These are phyloP conservation scores for Toxotes jaculatrix DNA, from an alignment of 2,113 vertebrate species.

Conservation along the genomic window DNA sequence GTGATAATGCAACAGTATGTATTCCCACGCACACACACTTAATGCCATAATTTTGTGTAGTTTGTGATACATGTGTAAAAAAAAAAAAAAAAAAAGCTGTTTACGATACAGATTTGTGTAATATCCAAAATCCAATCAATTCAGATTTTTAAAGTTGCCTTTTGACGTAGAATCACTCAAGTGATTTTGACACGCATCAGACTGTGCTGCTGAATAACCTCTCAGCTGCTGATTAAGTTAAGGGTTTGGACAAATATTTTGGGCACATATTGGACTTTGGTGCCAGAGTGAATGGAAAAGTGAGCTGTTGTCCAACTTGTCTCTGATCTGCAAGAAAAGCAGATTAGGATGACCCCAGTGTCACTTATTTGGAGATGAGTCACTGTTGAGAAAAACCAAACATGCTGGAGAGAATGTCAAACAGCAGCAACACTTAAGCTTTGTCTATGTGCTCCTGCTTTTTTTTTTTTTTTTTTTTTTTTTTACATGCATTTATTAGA, in stretches of 20 bases:
- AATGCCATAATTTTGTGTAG: slow-evolving; percentile 14
- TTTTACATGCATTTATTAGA: not conserved
- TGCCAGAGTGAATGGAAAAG: slow-evolving; percentile 59
- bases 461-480: not conserved
- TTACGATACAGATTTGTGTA: not conserved
- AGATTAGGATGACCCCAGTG: slow-evolving; percentile 81
- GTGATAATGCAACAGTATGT: slow-evolving; percentile 68
- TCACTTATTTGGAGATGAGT: slow-evolving; percentile 83
- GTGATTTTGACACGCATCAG: slow-evolving; percentile 36
- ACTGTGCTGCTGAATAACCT: slow-evolving; percentile 64
- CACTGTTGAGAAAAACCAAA: slow-evolving; percentile 79
- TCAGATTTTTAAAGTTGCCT: not conserved
- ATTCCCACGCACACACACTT: slow-evolving; percentile 56
- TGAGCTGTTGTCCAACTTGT: slow-evolving; percentile 71
- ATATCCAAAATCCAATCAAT: not conserved
- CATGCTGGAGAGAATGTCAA: slow-evolving; percentile 81
- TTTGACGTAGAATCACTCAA: not conserved
- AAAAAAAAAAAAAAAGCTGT: not conserved
- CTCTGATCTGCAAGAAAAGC: slow-evolving; percentile 78
- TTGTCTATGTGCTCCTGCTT: slow-evolving; percentile 11
- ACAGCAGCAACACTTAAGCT: slow-evolving; percentile 63
- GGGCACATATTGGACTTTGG: slow-evolving; percentile 70
- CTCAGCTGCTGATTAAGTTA: slow-evolving; percentile 73
- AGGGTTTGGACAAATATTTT: slow-evolving; percentile 83
- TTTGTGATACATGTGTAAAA: not conserved